Evolutionary conservation across 2,888 invertebrate genomes (phyloP).

Genomic region (Panzeria rudis): DNA sequence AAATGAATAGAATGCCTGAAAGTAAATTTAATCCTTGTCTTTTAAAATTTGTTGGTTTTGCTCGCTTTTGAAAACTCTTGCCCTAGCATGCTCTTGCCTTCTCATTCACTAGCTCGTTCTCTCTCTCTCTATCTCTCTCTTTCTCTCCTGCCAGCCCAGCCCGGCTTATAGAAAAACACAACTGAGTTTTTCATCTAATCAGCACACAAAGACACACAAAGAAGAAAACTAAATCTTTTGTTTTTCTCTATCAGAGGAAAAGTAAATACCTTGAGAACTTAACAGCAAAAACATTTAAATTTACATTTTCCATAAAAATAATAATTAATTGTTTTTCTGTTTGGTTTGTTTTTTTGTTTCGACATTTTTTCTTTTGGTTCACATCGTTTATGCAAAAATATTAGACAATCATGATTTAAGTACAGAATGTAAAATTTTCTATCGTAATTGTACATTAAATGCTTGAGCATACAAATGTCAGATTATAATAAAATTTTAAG

Average conservation of each 20-base stretch:
- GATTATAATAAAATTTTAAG: constrained; percentile 54
- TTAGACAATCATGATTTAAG: constrained; percentile 44
- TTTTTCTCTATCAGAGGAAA: constrained; percentile 49
- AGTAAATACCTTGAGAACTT: constrained; percentile 57
- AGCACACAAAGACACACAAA: constrained; percentile 29
- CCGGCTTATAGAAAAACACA: background rate
- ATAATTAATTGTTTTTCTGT: constrained; percentile 62
- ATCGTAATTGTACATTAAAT: constrained; percentile 46
- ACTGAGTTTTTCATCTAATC: constrained; percentile 56
- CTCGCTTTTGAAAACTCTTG: background rate
- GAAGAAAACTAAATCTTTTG: constrained; percentile 58
- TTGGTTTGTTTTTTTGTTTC: background rate
- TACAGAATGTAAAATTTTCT: constrained; percentile 36
- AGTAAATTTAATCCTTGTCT: constrained; percentile 70
- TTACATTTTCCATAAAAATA: constrained; percentile 57
- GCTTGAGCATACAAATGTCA: constrained; percentile 59
- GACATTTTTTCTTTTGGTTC: background rate
- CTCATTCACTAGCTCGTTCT: background rate
- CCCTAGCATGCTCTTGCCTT: background rate
- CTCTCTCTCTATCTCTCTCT: too few relatives aligned
- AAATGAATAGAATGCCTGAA: constrained; percentile 57
- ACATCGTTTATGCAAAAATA: constrained; percentile 43
- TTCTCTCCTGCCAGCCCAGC: background rate
- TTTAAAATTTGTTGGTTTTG: constrained; percentile 45
- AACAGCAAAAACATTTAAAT: constrained; percentile 39